A percentile compares a stretch with the other conserved stretches of the same genome.
Evolutionary conservation across 2,888 invertebrate species (phyloP).

Genomic region (Sycophila texana): DNA sequence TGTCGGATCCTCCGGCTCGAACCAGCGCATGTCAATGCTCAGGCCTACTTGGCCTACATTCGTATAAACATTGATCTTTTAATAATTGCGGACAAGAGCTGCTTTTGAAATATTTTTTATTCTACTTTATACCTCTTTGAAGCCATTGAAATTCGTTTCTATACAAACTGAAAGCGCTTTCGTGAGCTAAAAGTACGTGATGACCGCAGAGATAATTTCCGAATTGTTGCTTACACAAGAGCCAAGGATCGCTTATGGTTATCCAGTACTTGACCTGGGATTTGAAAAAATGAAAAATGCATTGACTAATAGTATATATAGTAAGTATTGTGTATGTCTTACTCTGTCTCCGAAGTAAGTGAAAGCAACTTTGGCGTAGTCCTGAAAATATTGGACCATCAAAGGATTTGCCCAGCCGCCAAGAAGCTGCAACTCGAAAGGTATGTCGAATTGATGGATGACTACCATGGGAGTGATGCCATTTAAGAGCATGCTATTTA

Average conservation of each 20-base stretch:
- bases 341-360: slow-evolving; percentile 81
- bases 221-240: slow-evolving; percentile 78
- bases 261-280: slow-evolving; percentile 79
- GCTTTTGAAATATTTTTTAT: too few species aligned
- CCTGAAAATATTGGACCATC: slow-evolving; percentile 80
- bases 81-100: too few species aligned
- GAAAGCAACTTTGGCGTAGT: slow-evolving; percentile 80
- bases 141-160: slow-evolving; percentile 77
- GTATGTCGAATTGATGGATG: slow-evolving; percentile 77
- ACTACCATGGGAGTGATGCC: slow-evolving; percentile 80
- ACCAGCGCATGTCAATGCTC: slow-evolving; percentile 78
- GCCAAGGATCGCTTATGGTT: slow-evolving; percentile 86
- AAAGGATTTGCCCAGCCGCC: slow-evolving; percentile 84
- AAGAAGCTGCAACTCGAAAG: slow-evolving; percentile 80
- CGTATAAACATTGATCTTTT: too few species aligned
- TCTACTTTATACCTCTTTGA: slow-evolving; percentile 76
- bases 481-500: slow-evolving; percentile 81
- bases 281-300: background rate
- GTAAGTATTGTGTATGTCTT: slow-evolving; percentile 57
- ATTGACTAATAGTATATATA: background rate
- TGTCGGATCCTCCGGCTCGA: slow-evolving; percentile 74
- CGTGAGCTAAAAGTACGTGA: slow-evolving; percentile 81
- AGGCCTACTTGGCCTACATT: slow-evolving; percentile 79
- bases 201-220: slow-evolving; percentile 81
- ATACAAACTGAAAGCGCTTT: slow-evolving; percentile 80